Evolutionary conservation across 2,113 vertebrate genomes (phyloP), one percentile per base, ranked within the genome.

Genomic region (Ictalurus punctatus): DNA sequence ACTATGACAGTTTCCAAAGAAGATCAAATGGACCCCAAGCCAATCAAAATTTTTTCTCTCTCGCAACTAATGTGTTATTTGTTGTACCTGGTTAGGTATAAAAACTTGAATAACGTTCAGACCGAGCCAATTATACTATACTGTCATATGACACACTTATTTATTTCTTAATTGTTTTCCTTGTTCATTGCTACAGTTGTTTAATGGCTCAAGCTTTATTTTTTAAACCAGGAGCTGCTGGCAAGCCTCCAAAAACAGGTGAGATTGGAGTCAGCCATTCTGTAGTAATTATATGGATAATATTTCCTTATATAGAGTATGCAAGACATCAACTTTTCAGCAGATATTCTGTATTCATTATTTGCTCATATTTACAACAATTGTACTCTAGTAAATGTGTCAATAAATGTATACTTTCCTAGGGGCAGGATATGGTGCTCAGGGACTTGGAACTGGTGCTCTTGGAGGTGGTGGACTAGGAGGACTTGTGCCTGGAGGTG

Each of bases 361-460:
- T 58, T 54, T n/a, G 4, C 52, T 16, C 17, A 80, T 54, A 80
- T 58, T 54, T 56, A 9, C n/a, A 30, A 17, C 6, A 19, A 23
- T 21, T 58, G 19, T 9, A 80, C 7, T 80, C 21, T 34, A 23
- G 17, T 82, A 58, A 58, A 78, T 48, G 21, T 40, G 19, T 52
- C 10, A 27, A 27, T 52, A 52, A 52, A 30, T 80, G 6, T 80
- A 56, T 80, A n/a, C 23, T 56, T 80, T 56, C 13, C 52, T 54
- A 58, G 61, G 86, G 30, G 78, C 30, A 19, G 86, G 86, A 23
- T 23, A 27, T 58, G 79, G 86, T 21, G 59, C 78, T 34, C 73
- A 79, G 21, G 86, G 86, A 40, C 21, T 80, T 52, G 86, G 86
- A 81, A 52, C 63, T 67, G 86, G 86, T 44, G 76, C 86, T 37